Base-by-base conservation (phyloP, 2,797 vertebrate genomes). In the Protosalanx chinensis region DNA sequence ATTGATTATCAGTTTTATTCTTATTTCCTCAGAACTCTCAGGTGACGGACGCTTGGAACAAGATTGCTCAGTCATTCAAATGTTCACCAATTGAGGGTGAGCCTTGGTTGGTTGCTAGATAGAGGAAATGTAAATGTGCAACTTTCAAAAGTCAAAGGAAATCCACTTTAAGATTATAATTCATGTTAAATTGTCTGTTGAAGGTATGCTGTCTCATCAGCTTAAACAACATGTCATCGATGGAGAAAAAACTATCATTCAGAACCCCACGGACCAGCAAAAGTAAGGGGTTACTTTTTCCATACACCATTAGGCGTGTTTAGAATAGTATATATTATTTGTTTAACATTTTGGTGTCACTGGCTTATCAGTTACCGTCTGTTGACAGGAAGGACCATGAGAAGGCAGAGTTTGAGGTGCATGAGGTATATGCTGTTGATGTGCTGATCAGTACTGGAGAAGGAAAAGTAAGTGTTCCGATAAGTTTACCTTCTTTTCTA, bases 361-460 rank as follows among this genome's bases (percentile, higher is more conserved):
- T n/a, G 32, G 35, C 15, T 29, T 29, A 63, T 30, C 27, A 35
- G 29, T 60, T 33, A 33, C 12, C 20, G 2, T 1, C 53, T 2
- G 18, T 64, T 74, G 63, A 30, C 74, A 98, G 97, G 89, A 99
- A 98, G 91, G 97, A 98, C 91, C 97, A 99, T 0, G 96, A 99
- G 91, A 98, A 98, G 79, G 95, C 95, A 3, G 96, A 97, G 79
- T 99, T 99, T 79, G 96, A 98, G 85, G 97, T 98, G 29, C 97
- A 98, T 64, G 96, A 98, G 89, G 97, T 99, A 65, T 99, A 98
- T n/a, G 97, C 97, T 61, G 95, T 99, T 30, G 97, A 98, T 4
- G 96, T 99, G 73, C 93, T 99, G 0, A 91, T 99, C 79, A 98
- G 97, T 92, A 96, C 95, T 2, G 97, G 97, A 79, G 96, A 99